Evolutionary conservation across 1,140 invertebrate species (phyloP).

Genomic region (Globodera ellingtonae): DNA sequence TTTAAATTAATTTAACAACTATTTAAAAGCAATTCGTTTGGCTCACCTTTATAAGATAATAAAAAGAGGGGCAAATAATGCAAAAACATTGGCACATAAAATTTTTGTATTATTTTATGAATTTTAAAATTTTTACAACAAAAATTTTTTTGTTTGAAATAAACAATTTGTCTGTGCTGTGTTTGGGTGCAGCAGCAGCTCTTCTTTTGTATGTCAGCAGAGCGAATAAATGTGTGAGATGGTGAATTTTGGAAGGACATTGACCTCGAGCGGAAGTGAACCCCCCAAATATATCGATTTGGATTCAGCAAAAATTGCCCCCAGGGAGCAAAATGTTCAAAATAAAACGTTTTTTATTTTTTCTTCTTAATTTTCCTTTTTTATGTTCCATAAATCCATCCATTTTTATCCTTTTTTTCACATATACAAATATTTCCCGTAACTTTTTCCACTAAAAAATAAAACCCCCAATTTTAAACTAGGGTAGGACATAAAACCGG

Average conservation of each 20-base stretch:
- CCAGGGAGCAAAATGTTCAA: background rate
- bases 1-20: no score
- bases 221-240: background rate
- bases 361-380: no score
- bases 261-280: constrained; percentile 1
- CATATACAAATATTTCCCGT: no score
- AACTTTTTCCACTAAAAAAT: no score
- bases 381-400: no score
- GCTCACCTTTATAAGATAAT: background rate
- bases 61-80: background rate
- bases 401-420: no score
- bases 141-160: background rate
- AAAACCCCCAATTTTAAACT: no score
- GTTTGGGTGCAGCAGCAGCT: background rate
- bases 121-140: background rate
- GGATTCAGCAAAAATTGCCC: background rate
- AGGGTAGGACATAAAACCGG: no score
- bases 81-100: background rate
- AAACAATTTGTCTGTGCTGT: background rate
- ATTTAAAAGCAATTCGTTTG: no score
- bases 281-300: background rate
- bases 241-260: background rate
- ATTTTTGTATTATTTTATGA: background rate
- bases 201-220: background rate
- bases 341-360: no score